A percentile compares a stretch with the other conserved stretches of the same genome.
These are phyloP conservation scores for Leucophenga maculata DNA, from an alignment of 2,888 invertebrate species.

Conservation along the genomic window DNA sequence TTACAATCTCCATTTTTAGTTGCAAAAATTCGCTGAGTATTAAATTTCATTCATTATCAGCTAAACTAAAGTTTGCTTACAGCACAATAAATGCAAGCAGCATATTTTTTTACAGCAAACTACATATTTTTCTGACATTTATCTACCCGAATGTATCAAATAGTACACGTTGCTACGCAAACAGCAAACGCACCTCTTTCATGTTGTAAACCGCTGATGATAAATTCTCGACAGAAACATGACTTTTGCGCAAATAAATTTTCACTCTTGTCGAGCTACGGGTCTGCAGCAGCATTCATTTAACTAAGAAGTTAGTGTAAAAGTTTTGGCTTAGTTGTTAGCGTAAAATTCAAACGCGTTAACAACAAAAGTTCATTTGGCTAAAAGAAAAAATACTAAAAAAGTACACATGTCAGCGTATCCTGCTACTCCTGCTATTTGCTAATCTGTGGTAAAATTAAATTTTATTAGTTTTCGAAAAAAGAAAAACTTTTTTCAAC, in stretches of 20 bases:
- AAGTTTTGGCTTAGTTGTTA: background rate
- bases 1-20: too few species aligned
- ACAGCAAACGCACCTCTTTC: background rate
- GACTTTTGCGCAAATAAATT: conserved; percentile 22
- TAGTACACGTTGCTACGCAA: background rate
- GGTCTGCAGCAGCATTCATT: too few species aligned
- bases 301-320: background rate
- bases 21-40: too few species aligned
- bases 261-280: background rate
- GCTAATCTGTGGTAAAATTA: conserved; percentile 21
- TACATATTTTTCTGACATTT: background rate
- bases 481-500: background rate
- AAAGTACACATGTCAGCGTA: conserved; percentile 1
- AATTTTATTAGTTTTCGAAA: conserved; percentile 19
- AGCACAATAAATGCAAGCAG: background rate
- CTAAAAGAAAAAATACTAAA: background rate
- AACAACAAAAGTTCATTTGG: conserved; percentile 18
- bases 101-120: background rate
- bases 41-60: too few species aligned
- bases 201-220: conserved; percentile 10
- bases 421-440: background rate
- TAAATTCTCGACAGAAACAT: conserved; percentile 14
- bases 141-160: background rate
- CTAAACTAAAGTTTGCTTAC: background rate
- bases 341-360: conserved; percentile 3